phyloP scores from a whole-genome alignment of 2,888 invertebrate genomes.

The Bellardia bayeri region DNA sequence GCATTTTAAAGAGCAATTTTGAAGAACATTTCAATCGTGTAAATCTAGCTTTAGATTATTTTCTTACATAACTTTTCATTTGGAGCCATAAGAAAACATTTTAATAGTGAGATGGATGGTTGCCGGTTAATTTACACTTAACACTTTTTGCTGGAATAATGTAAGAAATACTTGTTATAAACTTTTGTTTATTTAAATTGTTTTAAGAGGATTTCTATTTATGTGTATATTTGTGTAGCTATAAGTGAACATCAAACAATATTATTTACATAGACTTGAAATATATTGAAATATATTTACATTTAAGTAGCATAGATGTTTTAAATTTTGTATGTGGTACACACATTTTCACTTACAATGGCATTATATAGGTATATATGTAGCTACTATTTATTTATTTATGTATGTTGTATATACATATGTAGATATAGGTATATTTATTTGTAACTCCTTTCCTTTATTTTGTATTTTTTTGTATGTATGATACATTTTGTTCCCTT shows the following conservation, averaged over 20 bases:
- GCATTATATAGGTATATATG: too few species aligned
- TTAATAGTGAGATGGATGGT: neutral
- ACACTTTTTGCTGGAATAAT: constrained; percentile 21
- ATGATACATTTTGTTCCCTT: neutral
- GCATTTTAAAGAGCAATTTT: too few species aligned
- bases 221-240: neutral
- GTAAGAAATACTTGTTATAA: constrained; percentile 25
- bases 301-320: constrained; percentile 13
- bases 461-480: neutral
- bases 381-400: neutral
- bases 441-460: constrained; percentile 4
- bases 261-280: constrained; percentile 15
- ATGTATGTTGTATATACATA: neutral
- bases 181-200: constrained; percentile 27
- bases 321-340: neutral
- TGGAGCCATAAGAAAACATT: neutral
- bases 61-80: constrained; percentile 1
- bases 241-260: neutral
- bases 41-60: too few species aligned
- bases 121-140: constrained; percentile 10
- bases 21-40: too few species aligned
- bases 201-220: constrained; percentile 16
- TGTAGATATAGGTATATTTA: neutral
- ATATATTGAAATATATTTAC: neutral
- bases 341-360: neutral